Conservation (phyloP, 2,888 invertebrate genomes). For the Aquatica leii region DNA sequence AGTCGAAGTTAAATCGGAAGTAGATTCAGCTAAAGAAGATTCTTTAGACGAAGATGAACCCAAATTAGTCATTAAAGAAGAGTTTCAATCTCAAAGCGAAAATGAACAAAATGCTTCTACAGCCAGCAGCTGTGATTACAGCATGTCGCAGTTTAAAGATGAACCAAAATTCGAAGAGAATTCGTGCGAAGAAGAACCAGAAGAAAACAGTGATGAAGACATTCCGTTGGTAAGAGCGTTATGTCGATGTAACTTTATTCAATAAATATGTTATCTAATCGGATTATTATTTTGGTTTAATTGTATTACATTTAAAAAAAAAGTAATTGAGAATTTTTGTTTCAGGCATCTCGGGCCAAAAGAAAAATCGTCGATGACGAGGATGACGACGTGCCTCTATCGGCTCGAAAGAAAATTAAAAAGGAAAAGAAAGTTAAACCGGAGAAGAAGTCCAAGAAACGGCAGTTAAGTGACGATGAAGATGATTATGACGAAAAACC, state of each 20-base stretch:
- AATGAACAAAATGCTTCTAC: slow-evolving; percentile 61
- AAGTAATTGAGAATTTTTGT: slow-evolving; percentile 16
- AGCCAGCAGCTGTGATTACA: slow-evolving; percentile 77
- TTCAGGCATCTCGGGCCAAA: slow-evolving; percentile 41
- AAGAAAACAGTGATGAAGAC: slow-evolving; percentile 73
- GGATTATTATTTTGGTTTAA: not conserved
- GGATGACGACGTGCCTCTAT: slow-evolving; percentile 72
- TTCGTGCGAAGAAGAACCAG: slow-evolving; percentile 61
- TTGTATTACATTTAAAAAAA: no score
- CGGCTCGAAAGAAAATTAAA: slow-evolving; percentile 73
- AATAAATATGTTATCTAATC: not conserved
- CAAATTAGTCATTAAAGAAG: slow-evolving; percentile 61
- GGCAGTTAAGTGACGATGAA: slow-evolving; percentile 62
- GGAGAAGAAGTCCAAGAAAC: slow-evolving; percentile 64
- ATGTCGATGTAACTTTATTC: not conserved
- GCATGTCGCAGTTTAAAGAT: slow-evolving; percentile 71
- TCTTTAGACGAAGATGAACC: slow-evolving; percentile 58
- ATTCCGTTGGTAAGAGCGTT: slow-evolving; percentile 73
- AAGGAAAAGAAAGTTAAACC: slow-evolving; percentile 62
- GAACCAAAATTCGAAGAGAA: slow-evolving; percentile 59
- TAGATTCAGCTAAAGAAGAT: slow-evolving; percentile 49
- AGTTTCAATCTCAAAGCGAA: slow-evolving; percentile 50
- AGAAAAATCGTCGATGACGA: slow-evolving; percentile 57
- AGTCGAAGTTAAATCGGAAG: slow-evolving; percentile 42
- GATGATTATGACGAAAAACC: slow-evolving; percentile 67